phyloP scores from a whole-genome alignment of 1,140 invertebrate species.

The Caenorhabditis latens region DNA sequence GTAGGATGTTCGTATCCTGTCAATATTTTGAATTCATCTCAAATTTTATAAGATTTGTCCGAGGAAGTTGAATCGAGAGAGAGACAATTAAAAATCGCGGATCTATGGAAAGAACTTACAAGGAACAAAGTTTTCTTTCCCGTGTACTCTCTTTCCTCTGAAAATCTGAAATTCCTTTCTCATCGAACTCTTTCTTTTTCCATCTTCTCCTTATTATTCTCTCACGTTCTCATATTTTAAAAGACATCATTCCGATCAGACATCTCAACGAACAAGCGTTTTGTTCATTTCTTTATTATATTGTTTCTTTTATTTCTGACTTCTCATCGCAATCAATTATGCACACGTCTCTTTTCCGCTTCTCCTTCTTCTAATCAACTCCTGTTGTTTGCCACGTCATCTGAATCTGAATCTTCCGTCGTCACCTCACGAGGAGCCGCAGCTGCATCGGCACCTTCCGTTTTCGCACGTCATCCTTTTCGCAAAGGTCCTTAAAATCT shows the following conservation, averaged over 20 bases:
- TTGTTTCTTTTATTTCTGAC: not conserved
- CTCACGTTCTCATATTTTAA: not conserved
- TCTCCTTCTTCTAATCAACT: not conserved
- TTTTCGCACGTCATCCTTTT: not conserved
- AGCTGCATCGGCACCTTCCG: conserved; percentile 1
- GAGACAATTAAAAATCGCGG: too few species aligned
- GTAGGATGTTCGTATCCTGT: too few species aligned
- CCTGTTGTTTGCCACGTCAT: not conserved
- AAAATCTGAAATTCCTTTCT: too few species aligned
- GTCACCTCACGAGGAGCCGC: not conserved
- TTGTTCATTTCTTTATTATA: not conserved
- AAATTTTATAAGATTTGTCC: too few species aligned
- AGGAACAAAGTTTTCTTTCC: too few species aligned
- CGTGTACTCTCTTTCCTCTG: too few species aligned
- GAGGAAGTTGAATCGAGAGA: too few species aligned
- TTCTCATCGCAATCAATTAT: not conserved
- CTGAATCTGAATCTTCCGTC: not conserved
- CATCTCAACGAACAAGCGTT: not conserved
- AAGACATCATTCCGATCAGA: conserved; percentile 6
- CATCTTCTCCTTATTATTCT: not conserved
- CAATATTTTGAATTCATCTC: too few species aligned
- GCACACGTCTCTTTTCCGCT: not conserved
- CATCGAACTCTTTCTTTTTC: too few species aligned
- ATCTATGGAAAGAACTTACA: too few species aligned
- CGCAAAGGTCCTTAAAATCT: not conserved